Conservation (phyloP, 2,113 vertebrate species). For the Melanerpes aurifrons region DNA sequence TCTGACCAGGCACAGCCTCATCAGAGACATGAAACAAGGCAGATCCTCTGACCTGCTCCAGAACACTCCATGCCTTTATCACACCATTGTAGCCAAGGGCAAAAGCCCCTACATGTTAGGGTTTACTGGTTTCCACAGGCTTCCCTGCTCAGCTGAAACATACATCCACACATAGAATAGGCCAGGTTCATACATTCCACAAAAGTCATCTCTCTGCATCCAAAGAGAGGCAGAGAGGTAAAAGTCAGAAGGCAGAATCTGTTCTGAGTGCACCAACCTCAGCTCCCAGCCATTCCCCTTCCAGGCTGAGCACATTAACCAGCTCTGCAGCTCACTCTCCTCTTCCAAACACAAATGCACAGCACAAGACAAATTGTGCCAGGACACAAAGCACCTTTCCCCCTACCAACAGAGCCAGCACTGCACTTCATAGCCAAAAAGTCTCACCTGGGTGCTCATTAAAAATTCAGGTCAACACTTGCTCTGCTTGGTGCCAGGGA, state of each 20-base stretch:
- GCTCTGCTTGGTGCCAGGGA: accelerated
- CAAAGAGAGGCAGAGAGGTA: background rate
- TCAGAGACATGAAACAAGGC: background rate
- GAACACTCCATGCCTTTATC: background rate
- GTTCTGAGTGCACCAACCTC: background rate
- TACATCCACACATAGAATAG: too few relatives aligned
- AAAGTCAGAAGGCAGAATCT: background rate
- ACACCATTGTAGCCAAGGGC: background rate
- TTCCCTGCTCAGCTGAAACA: background rate
- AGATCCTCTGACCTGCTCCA: background rate
- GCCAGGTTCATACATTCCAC: background rate
- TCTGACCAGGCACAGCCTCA: background rate
- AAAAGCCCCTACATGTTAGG: background rate
- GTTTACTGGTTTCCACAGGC: background rate
- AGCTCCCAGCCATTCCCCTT: background rate
- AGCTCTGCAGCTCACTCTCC: background rate
- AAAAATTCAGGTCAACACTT: background rate
- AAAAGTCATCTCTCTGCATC: background rate
- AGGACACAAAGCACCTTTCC: background rate
- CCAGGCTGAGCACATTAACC: accelerated
- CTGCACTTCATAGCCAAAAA: background rate
- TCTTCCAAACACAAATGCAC: accelerated
- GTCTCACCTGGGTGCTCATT: background rate
- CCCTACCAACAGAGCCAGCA: background rate
- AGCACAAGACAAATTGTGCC: background rate